Conservation (phyloP, 2,113 vertebrate species). For the Xenopus borealis region DNA sequence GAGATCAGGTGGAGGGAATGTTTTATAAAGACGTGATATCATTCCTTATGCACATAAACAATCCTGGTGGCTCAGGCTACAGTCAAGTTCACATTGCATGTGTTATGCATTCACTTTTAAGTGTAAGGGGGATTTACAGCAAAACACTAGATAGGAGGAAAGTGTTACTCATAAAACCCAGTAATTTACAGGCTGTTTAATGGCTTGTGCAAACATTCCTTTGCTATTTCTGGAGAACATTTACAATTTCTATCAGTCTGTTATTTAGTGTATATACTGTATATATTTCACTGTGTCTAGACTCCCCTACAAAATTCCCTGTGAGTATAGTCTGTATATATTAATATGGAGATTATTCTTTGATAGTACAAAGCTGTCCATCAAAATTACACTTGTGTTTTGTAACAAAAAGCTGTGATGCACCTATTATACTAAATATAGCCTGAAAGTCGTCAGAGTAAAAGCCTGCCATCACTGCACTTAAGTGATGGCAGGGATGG, state of each 20-base stretch:
- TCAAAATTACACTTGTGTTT: no score
- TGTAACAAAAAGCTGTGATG: no score
- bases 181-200: conserved; percentile 32
- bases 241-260: neutral
- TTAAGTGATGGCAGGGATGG: no score
- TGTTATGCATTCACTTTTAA: conserved; percentile 29
- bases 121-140: conserved; percentile 22
- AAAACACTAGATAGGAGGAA: conserved; percentile 35
- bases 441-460: no score
- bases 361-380: no score
- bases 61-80: neutral
- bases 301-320: no score
- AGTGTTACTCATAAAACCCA: conserved; percentile 33
- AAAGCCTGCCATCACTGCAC: no score
- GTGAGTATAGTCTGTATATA: no score
- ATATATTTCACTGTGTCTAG: no score
- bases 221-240: conserved; percentile 3
- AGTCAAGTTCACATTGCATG: conserved; percentile 19
- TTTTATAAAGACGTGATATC: conserved; percentile 24
- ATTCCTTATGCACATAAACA: conserved; percentile 25
- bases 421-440: no score
- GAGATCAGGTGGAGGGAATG: conserved; percentile 17
- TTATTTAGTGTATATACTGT: no score
- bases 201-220: conserved; percentile 8
- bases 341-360: no score